Conservation (phyloP, 1,140 invertebrate genomes). For the Drosophila neocordata region DNA sequence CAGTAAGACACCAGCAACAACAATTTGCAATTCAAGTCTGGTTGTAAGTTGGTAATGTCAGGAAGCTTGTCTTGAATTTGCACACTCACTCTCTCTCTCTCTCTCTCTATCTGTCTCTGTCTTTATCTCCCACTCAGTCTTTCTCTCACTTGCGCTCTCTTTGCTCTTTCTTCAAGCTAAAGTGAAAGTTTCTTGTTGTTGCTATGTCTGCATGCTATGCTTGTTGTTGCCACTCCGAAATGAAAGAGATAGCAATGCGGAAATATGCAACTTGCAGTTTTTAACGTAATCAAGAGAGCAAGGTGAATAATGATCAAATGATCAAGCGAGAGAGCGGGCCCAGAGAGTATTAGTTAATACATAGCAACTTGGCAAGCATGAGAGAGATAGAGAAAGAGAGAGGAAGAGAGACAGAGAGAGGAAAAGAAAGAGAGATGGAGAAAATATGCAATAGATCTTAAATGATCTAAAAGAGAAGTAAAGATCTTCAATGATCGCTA, state of each 20-base stretch:
- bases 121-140: conserved; percentile 1
- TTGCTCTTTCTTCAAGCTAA: conserved; percentile 24
- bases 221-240: conserved; percentile 15
- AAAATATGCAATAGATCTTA: conserved; percentile 13
- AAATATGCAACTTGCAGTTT: conserved; percentile 56
- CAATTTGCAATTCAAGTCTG: conserved; percentile 46
- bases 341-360: not conserved
- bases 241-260: conserved; percentile 48
- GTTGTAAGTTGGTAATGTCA: conserved; percentile 48
- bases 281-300: conserved; percentile 18
- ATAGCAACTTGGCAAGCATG: not conserved
- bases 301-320: conserved; percentile 5
- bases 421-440: too few species aligned
- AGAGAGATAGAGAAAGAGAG: conserved; percentile 5
- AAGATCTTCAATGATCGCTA: not conserved
- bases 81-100: conserved; percentile 14
- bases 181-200: conserved; percentile 54
- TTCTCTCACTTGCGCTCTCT: not conserved
- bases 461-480: not conserved
- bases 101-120: not conserved
- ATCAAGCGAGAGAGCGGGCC: not conserved
- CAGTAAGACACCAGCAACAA: conserved; percentile 24
- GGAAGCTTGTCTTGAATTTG: conserved; percentile 43
- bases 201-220: conserved; percentile 37
- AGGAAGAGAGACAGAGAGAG: not conserved